Evolutionary conservation across 2,113 vertebrate genomes (phyloP).

Genomic region (Tonatia bakeri): DNA sequence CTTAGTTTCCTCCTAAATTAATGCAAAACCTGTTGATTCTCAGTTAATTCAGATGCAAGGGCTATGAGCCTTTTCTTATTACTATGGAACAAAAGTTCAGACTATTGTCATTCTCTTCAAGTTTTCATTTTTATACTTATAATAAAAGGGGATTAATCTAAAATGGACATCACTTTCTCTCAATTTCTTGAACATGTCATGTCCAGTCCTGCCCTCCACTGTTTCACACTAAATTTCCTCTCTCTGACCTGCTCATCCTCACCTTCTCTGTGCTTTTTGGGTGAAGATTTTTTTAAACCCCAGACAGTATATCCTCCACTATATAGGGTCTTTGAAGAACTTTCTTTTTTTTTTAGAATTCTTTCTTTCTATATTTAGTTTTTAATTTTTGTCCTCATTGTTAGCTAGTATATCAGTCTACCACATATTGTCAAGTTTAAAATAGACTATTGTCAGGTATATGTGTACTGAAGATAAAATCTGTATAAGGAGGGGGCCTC

Average conservation of each 20-base stretch:
- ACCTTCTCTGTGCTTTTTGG: neutral
- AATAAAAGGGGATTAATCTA: neutral
- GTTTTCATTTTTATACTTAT: constrained; percentile 28
- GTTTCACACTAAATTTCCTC: neutral
- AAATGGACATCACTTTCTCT: neutral
- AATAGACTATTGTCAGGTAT: neutral
- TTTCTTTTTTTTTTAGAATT: neutral
- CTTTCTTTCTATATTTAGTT: neutral
- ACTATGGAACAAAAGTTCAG: constrained; percentile 23
- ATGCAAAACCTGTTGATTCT: constrained; percentile 36
- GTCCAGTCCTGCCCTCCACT: neutral
- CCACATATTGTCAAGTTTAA: neutral
- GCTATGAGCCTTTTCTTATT: constrained; percentile 33
- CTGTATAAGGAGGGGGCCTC: neutral
- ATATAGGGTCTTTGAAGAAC: neutral
- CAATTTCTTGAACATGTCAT: neutral
- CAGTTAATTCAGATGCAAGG: constrained; percentile 7
- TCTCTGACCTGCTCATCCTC: neutral
- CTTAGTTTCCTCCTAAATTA: neutral
- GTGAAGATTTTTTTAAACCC: neutral
- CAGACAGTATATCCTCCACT: neutral
- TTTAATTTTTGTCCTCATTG: neutral
- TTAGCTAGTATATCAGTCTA: neutral
- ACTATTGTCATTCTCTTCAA: constrained; percentile 32
- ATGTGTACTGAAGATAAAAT: neutral